phyloP scores from a whole-genome alignment of 2,797 vertebrate genomes.

The Ctenopoma multispine region DNA sequence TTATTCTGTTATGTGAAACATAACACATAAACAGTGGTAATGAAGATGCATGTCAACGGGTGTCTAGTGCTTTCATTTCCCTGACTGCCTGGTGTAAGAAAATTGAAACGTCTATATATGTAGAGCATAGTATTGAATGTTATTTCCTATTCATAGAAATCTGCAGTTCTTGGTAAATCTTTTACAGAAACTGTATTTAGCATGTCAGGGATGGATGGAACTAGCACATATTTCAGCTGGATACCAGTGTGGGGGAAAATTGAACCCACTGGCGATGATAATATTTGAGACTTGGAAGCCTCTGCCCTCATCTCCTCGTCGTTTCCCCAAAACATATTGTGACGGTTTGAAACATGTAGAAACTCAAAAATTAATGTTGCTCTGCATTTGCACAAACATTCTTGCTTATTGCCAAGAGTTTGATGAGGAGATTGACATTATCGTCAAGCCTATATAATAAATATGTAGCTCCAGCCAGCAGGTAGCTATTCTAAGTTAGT shows the following conservation, averaged over 20 bases:
- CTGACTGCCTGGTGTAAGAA: conserved; percentile 4
- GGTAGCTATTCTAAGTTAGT: background rate
- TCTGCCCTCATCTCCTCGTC: background rate
- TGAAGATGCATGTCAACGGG: conserved; percentile 3
- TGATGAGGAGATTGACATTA: too few species aligned
- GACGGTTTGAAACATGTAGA: background rate
- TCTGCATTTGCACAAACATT: too few species aligned
- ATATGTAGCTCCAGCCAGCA: too few species aligned
- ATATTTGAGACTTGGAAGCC: conserved; percentile 19
- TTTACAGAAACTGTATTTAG: conserved; percentile 39
- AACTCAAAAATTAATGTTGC: too few species aligned
- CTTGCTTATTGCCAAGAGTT: too few species aligned
- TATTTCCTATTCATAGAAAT: conserved; percentile 59
- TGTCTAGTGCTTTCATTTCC: conserved; percentile 30
- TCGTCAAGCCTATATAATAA: too few species aligned
- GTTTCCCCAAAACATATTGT: background rate
- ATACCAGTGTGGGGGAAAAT: conserved; percentile 57
- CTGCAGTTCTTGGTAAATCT: conserved; percentile 33
- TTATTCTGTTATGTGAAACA: conserved; percentile 28
- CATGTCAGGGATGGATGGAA: conserved; percentile 35
- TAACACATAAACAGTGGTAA: conserved; percentile 9
- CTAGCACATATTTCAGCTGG: conserved; percentile 25
- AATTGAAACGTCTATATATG: conserved; percentile 28
- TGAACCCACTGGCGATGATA: conserved; percentile 55
- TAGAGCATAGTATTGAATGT: conserved; percentile 24